Evolutionary conservation across 2,113 vertebrate genomes (phyloP), one percentile per base, ranked within the genome.

Genomic region (Argyrosomus japonicus): DNA sequence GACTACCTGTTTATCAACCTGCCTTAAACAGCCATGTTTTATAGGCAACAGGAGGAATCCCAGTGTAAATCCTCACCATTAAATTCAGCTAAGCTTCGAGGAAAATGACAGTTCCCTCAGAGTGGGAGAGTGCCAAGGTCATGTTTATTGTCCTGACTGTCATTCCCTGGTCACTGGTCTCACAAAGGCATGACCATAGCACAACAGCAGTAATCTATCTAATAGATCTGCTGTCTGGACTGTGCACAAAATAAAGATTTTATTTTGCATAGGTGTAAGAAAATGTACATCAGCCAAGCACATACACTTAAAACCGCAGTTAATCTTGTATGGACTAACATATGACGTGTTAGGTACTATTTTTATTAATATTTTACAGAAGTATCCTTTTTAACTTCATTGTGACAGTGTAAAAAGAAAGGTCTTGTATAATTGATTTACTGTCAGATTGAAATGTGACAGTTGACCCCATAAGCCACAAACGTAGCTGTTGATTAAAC

Each of bases 201-300:
- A 90, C 89, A 89, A 88, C 83, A 72, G 86, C 77, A 62, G 88
- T 91, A 87, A 93, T 88, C 85, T 83, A 79, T 75, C 90, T 89
- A 87, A 88, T 86, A 73, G 81, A 27, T 67, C 43, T 50, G 32
- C 75, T 84, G 72, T 82, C 76, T 81, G 78, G 21, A 53, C 63
- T 74, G 50, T 68, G 29, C 47, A 61, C 36, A 58, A 62, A 80
- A 87, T 15, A 56, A 18, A 43, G 19, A 36, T 36, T 61, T 65
- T 12, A 36, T 58, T 51, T 65, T 79, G 48, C 19, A 25, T 50
- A 43, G 40, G 19, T 73, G 0, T 12, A 70, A 53, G 10, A 57
- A 79, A 40, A 53, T 14, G 18, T 17, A 3, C 1, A 36, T 75
- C 23, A 54, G 4, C 19, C 17, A 40, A 47, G 12, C 19, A 17